A percentile compares a stretch with the other conserved stretches of the same genome.
Conservation (phyloP, 2,113 vertebrate species). For the Lucifuga dentata region DNA sequence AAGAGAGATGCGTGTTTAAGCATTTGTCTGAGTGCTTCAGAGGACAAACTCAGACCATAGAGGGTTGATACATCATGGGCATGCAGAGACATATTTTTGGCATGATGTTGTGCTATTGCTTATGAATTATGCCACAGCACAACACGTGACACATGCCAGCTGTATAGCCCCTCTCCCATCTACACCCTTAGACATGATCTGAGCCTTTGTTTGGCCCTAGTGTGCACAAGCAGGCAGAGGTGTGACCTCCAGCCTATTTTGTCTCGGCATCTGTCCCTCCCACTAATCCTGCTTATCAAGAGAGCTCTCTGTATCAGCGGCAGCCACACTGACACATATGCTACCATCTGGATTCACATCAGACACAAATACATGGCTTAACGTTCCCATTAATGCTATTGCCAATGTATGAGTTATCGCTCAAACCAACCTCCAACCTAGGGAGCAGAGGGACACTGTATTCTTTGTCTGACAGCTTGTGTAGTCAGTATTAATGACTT, state of each 20-base stretch:
- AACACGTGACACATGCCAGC: background rate
- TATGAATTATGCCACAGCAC: background rate
- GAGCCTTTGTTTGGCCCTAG: slow-evolving; percentile 69
- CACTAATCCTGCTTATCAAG: slow-evolving; percentile 82
- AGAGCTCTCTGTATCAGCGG: slow-evolving; percentile 69
- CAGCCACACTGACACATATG: slow-evolving; percentile 73
- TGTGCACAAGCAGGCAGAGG: slow-evolving; percentile 65
- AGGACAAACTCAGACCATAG: slow-evolving; percentile 11
- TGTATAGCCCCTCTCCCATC: slow-evolving; percentile 21
- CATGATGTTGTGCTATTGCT: slow-evolving; percentile 27
- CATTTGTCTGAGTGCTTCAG: background rate
- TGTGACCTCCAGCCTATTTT: slow-evolving; percentile 80
- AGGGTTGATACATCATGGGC: slow-evolving; percentile 1
- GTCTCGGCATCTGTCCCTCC: slow-evolving; percentile 81
- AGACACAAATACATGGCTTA: slow-evolving; percentile 17
- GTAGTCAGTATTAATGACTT: slow-evolving; percentile 43
- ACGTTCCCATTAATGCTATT: slow-evolving; percentile 4
- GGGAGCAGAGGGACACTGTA: background rate
- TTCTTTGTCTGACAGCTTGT: slow-evolving; percentile 27
- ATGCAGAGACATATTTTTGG: slow-evolving; percentile 33
- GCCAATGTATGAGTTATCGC: slow-evolving; percentile 23
- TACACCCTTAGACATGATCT: slow-evolving; percentile 17
- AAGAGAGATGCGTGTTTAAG: background rate
- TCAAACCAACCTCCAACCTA: background rate
- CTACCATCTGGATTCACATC: slow-evolving; percentile 54